These are phyloP conservation scores for Cheilosia vernalis DNA, from an alignment of 2,888 invertebrate species.

Conservation along the genomic window DNA sequence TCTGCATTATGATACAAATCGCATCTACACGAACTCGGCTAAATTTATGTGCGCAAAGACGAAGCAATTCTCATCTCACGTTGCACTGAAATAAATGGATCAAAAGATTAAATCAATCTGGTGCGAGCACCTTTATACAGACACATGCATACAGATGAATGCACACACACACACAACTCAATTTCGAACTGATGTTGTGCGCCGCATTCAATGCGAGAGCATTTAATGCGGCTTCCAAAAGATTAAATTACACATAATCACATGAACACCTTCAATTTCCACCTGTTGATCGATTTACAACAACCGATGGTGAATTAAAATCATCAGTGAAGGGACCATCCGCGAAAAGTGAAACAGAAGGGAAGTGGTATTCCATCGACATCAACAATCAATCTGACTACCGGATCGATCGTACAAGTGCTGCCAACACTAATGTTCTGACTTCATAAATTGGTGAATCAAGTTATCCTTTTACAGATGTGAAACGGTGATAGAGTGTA, in stretches of 20 bases:
- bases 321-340: background rate
- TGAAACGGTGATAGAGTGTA: too few relatives aligned
- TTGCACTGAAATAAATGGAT: conserved; percentile 60
- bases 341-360: background rate
- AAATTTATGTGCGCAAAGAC: conserved; percentile 23
- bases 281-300: conserved; percentile 55
- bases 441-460: too few relatives aligned
- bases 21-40: conserved; percentile 41
- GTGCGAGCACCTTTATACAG: background rate
- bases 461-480: too few relatives aligned
- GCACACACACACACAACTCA: conserved; percentile 7
- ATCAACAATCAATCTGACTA: conserved; percentile 42
- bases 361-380: conserved; percentile 17
- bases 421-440: too few relatives aligned
- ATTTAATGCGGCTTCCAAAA: conserved; percentile 54
- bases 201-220: conserved; percentile 24
- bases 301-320: conserved; percentile 40
- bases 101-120: conserved; percentile 57
- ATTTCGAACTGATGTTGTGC: too few relatives aligned
- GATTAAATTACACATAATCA: conserved; percentile 66
- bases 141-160: conserved; percentile 12
- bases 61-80: conserved; percentile 43
- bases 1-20: conserved; percentile 59
- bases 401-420: background rate
- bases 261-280: conserved; percentile 64